Percentiles rank a stretch among this genome's conserved stretches.
These are phyloP conservation scores for Lophochroa leadbeateri DNA, from an alignment of 2,113 vertebrate species.

Conservation along the genomic window DNA sequence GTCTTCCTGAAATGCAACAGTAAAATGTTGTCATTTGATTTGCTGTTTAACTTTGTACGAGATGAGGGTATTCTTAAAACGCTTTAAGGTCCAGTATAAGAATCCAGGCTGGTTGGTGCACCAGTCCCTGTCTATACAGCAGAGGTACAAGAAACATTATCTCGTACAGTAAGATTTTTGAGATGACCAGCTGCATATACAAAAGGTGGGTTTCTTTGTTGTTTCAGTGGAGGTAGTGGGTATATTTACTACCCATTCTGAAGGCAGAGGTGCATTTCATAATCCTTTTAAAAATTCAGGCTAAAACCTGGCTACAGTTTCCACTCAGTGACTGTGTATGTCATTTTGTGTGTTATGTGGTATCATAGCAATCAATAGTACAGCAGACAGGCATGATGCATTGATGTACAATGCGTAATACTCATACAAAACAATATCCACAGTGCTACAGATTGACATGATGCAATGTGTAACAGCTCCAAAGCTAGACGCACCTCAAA, in stretches of 20 bases:
- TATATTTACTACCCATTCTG: neutral
- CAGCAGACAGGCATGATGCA: neutral
- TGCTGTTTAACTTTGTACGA: neutral
- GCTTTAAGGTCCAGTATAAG: neutral
- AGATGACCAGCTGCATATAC: neutral
- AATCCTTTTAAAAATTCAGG: neutral
- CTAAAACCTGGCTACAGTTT: neutral
- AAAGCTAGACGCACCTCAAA: conserved; percentile 3
- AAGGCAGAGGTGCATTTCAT: neutral
- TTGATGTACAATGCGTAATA: neutral
- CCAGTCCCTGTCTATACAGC: neutral
- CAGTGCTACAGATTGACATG: conserved; percentile 40
- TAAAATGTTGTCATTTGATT: neutral
- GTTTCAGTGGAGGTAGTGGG: neutral
- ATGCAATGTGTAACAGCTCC: neutral
- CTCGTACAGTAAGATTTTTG: neutral
- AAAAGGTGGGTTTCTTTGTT: neutral
- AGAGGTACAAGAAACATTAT: neutral
- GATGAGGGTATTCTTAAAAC: neutral
- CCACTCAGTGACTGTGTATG: neutral
- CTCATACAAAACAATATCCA: conserved; percentile 9
- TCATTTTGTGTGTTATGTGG: neutral
- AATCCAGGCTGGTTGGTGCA: neutral
- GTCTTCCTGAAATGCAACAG: neutral
- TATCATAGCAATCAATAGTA: conserved; percentile 31